Base-by-base conservation (phyloP, 1,140 invertebrate species). In the Euura saliciscinereae region DNA sequence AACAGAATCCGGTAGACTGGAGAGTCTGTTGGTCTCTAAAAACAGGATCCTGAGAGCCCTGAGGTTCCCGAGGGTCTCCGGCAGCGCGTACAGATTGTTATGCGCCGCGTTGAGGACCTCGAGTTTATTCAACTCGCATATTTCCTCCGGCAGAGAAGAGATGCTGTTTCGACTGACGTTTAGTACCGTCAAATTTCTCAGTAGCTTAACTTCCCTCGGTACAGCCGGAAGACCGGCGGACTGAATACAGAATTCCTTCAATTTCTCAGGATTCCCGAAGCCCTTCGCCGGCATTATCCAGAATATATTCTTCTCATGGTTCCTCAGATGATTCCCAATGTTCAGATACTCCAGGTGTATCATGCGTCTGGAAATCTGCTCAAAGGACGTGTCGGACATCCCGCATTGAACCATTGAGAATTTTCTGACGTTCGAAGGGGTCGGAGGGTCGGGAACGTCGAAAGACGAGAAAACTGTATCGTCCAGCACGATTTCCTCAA, bases 121-220 rank as follows among this genome's bases (percentile, higher is more conserved):
- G 8, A 85, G 74, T 6, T 80, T 78, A 0, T 64, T 51, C 11
- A 85, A 75, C 1, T 43, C n/a, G 11, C 75, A 75, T 51, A 84
- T 77, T 68, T 83, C 79, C 8, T 82, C 64, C 1, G 81, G 79
- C 7, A 85, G 65, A 71, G 77, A 80, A 10, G 65, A 65, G 2
- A 85, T 71, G 43, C 28, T 46, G 71, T 83, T 85, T 0, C 2
- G 13, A 6, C 78, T 73, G 2, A 84, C 3, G 59, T 85, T 73
- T 1, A 84, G 5, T 6, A 44, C 66, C 0, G 69, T 75, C 3
- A 85, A 46, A 71, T 80, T 82, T 4, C 5, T 1, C 42, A 82
- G 80, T 1, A 71, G 44, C 0, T 66, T n/a, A 10, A 84, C 81
- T 0, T 2, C 70, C 0, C 11, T 28, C 0, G 76, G 67, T 1